phyloP scores from a whole-genome alignment of 2,113 vertebrate genomes.

The Arenaria interpres region DNA sequence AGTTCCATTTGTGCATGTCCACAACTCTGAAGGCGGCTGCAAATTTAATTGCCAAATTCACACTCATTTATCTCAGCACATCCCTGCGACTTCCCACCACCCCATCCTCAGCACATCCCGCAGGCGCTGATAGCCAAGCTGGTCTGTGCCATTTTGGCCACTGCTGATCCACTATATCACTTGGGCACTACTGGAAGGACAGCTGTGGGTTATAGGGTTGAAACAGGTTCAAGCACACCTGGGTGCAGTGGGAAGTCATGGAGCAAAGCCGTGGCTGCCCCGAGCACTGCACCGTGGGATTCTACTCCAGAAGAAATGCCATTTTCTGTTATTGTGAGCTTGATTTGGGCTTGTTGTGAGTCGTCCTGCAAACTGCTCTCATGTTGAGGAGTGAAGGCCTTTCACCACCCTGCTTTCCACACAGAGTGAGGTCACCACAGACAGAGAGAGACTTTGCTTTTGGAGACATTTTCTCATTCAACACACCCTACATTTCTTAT shows the following conservation, averaged over 20 bases:
- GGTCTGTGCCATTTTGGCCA: not conserved
- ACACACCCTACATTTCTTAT: not conserved
- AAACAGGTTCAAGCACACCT: not conserved
- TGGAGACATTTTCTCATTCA: not conserved
- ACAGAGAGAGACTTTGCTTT: not conserved
- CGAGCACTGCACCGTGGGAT: fast-evolving
- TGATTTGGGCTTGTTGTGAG: not conserved
- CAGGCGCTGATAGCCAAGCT: fast-evolving
- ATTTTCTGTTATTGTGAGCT: not conserved
- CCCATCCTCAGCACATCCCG: fast-evolving
- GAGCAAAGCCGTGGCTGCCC: not conserved
- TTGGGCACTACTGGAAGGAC: fast-evolving
- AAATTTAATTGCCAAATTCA: not conserved
- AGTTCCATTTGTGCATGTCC: not conserved
- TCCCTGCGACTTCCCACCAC: not conserved
- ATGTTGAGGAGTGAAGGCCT: fast-evolving
- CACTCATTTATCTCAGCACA: not conserved
- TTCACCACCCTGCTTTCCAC: fast-evolving
- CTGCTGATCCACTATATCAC: fast-evolving
- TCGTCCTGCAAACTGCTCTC: not conserved
- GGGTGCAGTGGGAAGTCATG: not conserved
- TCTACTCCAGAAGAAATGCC: not conserved
- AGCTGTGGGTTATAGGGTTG: fast-evolving
- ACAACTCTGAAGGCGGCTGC: not conserved
- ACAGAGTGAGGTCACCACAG: not conserved